Evolutionary conservation across 2,113 vertebrate species (phyloP), one percentile per base, ranked within the genome.

Genomic region (Engystomops pustulosus): DNA sequence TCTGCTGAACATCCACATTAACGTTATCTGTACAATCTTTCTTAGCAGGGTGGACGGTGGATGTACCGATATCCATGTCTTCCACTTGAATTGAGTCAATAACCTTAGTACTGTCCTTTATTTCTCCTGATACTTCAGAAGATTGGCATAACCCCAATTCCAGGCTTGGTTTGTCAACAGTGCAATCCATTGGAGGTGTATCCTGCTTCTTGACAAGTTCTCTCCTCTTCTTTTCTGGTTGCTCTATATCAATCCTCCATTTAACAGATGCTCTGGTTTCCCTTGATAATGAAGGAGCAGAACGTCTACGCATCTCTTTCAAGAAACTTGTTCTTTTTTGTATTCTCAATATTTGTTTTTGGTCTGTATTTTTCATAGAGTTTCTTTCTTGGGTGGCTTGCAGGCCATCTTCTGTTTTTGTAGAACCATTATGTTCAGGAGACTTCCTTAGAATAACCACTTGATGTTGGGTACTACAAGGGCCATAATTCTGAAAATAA

Each of bases 241-340:
- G 62, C 8, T 27, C 34, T 49, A 2, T 25, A 9, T 80, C 85
- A 62, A 3, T 12, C 69, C 53, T 74, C 20, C 47, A 74, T 32
- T 72, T 68, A 2, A 80, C 68, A 7, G 51, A 67, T 1, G 20
- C 72, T 60, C 53, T 80, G 47, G 49, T 20, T 1, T 49, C 85
- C 0, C 9, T 23, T 49, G 49, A 20, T 0, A 78, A 34, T 15
- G 0, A 10, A 49, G 83, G 74, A 0, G 12, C 36, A 58, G 89
- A 86, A 2, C 62, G 81, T 8, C 80, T 85, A 60, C 58, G 87
- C 84, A 3, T 83, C 12, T 87, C 84, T 65, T 83, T 86, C 71
- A 85, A 76, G 58, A 87, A 74, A 11, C 44, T 30, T 0, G 55
- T 49, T 0, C 5, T 3, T 38, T 4, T 70, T 44, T 23, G 80